A percentile compares a stretch with the other conserved stretches of the same genome.
These are phyloP conservation scores for Mesoclemmys tuberculata DNA, from an alignment of 2,113 vertebrate genomes.

Conservation along the genomic window DNA sequence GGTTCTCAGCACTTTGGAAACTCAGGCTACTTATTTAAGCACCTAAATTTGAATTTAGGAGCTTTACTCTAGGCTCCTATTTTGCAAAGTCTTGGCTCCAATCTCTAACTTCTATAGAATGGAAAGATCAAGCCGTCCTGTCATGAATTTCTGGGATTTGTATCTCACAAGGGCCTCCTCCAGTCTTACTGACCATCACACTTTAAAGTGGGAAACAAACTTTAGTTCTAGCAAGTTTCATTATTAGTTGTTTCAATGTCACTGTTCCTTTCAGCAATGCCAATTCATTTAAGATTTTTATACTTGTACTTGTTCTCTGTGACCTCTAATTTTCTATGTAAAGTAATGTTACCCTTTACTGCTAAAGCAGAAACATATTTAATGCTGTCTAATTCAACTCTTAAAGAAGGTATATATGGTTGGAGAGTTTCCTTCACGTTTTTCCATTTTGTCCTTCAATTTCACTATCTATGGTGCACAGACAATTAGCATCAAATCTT, in stretches of 20 bases:
- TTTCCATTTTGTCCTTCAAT: background rate
- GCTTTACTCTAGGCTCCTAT: background rate
- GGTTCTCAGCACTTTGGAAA: constrained; percentile 15
- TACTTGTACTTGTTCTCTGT: background rate
- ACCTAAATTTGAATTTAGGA: background rate
- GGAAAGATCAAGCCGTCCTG: background rate
- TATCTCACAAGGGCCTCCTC: background rate
- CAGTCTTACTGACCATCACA: background rate
- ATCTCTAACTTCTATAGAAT: background rate
- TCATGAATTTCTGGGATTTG: background rate
- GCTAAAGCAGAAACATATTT: constrained; percentile 31
- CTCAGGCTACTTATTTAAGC: constrained; percentile 37
- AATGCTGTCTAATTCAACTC: constrained; percentile 6
- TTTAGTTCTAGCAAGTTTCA: background rate
- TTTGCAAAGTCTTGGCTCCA: background rate
- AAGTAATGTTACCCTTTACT: background rate
- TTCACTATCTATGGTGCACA: background rate
- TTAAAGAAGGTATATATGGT: accelerated
- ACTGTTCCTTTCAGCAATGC: background rate
- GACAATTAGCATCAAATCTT: background rate
- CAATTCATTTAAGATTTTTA: constrained; percentile 19
- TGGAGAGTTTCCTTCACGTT: background rate
- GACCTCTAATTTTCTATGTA: constrained; percentile 11
- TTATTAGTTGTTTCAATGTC: background rate
- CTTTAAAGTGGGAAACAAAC: background rate